A percentile compares a stretch with the other conserved stretches of the same genome.
Conservation (phyloP, 2,113 vertebrate species). For the Ellobius talpinus region DNA sequence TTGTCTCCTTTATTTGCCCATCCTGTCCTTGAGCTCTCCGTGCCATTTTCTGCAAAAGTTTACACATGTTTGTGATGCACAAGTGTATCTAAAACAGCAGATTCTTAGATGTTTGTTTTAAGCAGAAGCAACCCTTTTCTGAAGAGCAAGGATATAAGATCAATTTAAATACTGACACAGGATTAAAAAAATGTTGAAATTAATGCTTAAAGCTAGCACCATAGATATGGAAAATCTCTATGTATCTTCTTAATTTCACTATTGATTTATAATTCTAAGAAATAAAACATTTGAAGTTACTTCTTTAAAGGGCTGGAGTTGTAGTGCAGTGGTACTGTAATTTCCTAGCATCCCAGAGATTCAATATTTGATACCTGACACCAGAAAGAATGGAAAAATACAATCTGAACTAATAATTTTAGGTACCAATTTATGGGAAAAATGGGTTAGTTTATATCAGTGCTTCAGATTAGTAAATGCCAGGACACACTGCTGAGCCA, state of each 20-base stretch:
- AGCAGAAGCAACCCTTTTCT: background rate
- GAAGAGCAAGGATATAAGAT: background rate
- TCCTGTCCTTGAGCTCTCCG: conserved; percentile 82
- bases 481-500: background rate
- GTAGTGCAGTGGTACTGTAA: background rate
- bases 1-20: background rate
- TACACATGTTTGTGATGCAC: background rate
- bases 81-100: background rate
- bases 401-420: background rate
- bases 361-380: background rate
- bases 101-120: conserved; percentile 37
- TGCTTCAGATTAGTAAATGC: conserved; percentile 50
- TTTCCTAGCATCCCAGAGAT: background rate
- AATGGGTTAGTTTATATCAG: background rate
- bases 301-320: background rate
- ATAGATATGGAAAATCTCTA: background rate
- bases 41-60: conserved; percentile 67
- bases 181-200: conserved; percentile 11
- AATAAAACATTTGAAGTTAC: background rate
- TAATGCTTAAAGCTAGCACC: background rate
- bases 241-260: background rate
- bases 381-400: background rate
- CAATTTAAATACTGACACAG: conserved; percentile 12
- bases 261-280: background rate
- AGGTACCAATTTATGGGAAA: background rate